phyloP scores from a whole-genome alignment of 2,797 vertebrate genomes.

The Dermochelys coriacea region DNA sequence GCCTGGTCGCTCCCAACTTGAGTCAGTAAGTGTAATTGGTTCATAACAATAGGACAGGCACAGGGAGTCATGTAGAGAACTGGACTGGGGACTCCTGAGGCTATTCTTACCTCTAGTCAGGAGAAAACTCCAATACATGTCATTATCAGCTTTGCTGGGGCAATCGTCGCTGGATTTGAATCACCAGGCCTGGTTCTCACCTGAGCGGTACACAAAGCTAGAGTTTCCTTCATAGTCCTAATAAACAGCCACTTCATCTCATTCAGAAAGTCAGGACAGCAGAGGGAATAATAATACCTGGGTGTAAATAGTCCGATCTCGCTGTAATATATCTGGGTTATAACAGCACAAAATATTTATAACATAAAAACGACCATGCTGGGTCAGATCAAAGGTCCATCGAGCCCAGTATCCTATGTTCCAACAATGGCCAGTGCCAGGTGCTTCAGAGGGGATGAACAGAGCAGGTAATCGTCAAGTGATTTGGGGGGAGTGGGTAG shows the following conservation, averaged over 20 bases:
- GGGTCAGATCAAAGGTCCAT: too few species aligned
- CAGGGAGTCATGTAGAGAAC: background rate
- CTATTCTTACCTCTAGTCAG: background rate
- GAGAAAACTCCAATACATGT: background rate
- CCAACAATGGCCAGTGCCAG: too few species aligned
- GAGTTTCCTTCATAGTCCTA: rapidly evolving
- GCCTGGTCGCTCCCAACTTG: background rate
- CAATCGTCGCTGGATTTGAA: background rate
- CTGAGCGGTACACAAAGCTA: background rate
- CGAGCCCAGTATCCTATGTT: too few species aligned
- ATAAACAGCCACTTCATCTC: background rate
- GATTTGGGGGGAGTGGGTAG: too few species aligned
- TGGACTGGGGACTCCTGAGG: background rate
- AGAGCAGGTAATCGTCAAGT: too few species aligned
- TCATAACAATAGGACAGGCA: background rate
- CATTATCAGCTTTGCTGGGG: background rate
- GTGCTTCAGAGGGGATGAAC: too few species aligned
- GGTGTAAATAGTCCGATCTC: background rate
- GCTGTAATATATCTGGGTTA: background rate
- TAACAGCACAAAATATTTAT: background rate
- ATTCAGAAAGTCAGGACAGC: background rate
- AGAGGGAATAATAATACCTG: background rate
- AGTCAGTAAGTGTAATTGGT: background rate
- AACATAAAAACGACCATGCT: too few species aligned
- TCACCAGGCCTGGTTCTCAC: background rate